Conservation (phyloP, 2,113 vertebrate genomes). For the Sclerurus mexicanus region DNA sequence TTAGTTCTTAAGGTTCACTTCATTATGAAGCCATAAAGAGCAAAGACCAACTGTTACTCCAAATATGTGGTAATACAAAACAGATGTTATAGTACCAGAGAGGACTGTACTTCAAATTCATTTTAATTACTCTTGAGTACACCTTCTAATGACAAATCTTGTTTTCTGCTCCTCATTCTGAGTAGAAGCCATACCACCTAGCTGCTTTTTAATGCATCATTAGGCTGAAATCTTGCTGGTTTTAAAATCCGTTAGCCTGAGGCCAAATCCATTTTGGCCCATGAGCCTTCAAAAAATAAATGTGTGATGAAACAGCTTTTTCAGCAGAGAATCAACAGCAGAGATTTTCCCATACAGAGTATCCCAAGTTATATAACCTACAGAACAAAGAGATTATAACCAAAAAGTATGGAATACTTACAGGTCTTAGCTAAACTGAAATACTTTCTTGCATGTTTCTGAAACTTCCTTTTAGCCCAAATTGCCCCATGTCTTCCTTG, state of each 20-base stretch:
- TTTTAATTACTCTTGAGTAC: slow-evolving; percentile 25
- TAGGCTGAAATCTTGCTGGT: background rate
- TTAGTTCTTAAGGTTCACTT: slow-evolving; percentile 30
- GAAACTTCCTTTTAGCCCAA: background rate
- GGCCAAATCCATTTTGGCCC: background rate
- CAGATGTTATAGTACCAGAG: background rate
- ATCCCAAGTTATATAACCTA: background rate
- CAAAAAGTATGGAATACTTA: background rate
- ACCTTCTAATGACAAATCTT: slow-evolving; percentile 10
- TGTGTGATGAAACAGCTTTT: background rate
- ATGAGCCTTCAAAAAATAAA: background rate
- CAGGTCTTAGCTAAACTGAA: background rate
- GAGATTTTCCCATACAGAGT: background rate
- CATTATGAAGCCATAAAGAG: background rate
- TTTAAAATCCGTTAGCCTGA: background rate
- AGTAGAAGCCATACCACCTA: background rate
- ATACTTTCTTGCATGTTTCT: background rate
- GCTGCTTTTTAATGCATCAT: background rate
- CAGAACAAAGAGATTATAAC: background rate
- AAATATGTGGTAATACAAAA: background rate
- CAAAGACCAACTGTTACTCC: slow-evolving; percentile 32
- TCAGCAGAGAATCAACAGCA: background rate
- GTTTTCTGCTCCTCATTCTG: background rate
- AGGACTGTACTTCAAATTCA: background rate
- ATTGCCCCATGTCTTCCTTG: background rate